A percentile compares a stretch with the other conserved stretches of the same genome.
Conservation (phyloP, 1,140 invertebrate genomes). For the Rhysida immarginata region DNA sequence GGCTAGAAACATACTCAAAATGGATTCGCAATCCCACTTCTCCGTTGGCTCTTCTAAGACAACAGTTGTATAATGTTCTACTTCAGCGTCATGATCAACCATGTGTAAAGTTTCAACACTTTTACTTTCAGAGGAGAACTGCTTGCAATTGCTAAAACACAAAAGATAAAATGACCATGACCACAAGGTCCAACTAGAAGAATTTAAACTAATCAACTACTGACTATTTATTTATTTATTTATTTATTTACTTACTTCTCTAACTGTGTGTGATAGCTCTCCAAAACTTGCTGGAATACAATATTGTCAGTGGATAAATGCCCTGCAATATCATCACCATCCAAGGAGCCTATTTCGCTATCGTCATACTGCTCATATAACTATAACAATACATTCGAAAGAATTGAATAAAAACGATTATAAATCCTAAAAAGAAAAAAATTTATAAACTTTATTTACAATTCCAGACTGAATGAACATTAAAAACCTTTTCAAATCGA, state of each 20-base stretch:
- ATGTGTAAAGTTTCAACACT: too few species aligned
- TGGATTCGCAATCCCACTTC: slow-evolving; percentile 87
- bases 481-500: slow-evolving; percentile 67
- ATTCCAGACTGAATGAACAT: too few species aligned
- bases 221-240: too few species aligned
- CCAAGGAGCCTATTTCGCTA: background rate
- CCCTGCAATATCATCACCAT: background rate
- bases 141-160: too few species aligned
- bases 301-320: background rate
- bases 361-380: background rate
- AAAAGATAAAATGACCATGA: too few species aligned
- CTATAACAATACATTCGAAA: too few species aligned
- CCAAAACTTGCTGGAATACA: background rate
- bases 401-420: slow-evolving; percentile 49
- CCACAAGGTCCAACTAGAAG: too few species aligned
- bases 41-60: slow-evolving; percentile 41
- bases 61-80: too few species aligned
- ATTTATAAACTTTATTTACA: background rate
- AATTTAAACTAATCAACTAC: too few species aligned
- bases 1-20: slow-evolving; percentile 34
- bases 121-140: too few species aligned
- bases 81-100: too few species aligned
- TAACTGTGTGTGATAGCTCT: background rate
- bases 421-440: slow-evolving; percentile 16
- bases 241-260: background rate